A percentile compares a stretch with the other conserved stretches of the same genome.
phyloP scores from a whole-genome alignment of 2,113 vertebrate genomes.

The Pterocles orientalis region DNA sequence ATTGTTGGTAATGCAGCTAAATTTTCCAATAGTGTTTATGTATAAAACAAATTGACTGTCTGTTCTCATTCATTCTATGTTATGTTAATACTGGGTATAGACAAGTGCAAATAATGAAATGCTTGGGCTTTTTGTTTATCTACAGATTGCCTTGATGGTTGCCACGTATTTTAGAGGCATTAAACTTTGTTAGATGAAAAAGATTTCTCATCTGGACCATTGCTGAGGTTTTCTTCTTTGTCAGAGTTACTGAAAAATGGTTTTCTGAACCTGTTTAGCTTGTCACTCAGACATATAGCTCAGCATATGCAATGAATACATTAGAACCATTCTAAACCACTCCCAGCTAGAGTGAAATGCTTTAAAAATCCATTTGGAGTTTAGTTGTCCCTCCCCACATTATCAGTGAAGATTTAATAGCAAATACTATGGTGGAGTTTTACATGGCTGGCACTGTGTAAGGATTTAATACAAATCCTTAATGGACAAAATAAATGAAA shows the following conservation, averaged over 20 bases:
- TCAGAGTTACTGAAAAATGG: background rate
- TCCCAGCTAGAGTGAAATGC: background rate
- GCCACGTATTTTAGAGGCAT: background rate
- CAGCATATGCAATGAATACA: background rate
- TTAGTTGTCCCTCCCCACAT: background rate
- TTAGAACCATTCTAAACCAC: background rate
- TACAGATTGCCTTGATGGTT: background rate
- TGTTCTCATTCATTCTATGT: conserved; percentile 13
- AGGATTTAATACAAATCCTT: conserved; percentile 14
- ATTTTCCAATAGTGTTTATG: conserved; percentile 36
- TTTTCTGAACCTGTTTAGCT: conserved; percentile 8
- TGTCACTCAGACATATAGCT: background rate
- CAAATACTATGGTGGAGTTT: background rate
- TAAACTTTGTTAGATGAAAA: background rate
- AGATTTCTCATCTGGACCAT: background rate
- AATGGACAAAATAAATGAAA: background rate
- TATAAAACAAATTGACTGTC: conserved; percentile 52
- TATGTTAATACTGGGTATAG: conserved; percentile 8
- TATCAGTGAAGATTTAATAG: conserved; percentile 1
- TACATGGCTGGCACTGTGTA: background rate
- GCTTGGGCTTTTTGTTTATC: conserved; percentile 4
- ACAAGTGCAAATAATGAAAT: conserved; percentile 20
- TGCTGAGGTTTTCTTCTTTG: background rate
- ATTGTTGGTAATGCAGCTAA: conserved; percentile 39
- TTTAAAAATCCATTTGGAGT: conserved; percentile 6